These are phyloP conservation scores for Acridotheres tristis DNA, from an alignment of 2,797 vertebrate genomes.

Conservation along the genomic window DNA sequence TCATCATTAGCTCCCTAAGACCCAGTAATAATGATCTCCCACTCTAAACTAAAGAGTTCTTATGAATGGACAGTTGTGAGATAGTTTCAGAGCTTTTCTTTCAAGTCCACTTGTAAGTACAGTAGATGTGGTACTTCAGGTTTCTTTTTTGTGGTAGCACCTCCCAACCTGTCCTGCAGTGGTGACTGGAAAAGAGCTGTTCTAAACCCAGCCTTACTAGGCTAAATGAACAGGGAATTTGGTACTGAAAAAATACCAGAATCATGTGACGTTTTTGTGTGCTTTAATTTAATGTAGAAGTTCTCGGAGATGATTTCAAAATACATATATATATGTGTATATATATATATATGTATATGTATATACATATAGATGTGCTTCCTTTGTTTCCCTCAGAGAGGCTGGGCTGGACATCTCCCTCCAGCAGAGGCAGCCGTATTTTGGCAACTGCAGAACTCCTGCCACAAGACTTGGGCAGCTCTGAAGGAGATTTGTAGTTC, in stretches of 20 bases:
- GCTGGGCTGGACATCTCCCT: neutral
- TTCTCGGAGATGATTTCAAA: neutral
- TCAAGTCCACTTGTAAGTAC: neutral
- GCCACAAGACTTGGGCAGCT: neutral
- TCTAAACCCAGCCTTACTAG: neutral
- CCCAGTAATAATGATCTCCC: neutral
- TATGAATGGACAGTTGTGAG: neutral
- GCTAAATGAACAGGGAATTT: neutral
- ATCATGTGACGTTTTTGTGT: neutral
- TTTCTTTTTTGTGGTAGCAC: neutral
- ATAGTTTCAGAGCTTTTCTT: neutral
- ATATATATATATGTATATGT: accelerated
- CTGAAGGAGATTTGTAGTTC: neutral
- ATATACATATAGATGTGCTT: neutral
- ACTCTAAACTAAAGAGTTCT: neutral
- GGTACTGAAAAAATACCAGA: neutral
- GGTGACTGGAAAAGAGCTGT: neutral
- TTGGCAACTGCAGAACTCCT: neutral
- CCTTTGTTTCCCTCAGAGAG: neutral
- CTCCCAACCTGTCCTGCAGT: neutral
- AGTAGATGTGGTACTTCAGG: neutral
- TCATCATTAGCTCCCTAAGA: neutral
- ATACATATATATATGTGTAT: neutral
- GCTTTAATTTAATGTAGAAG: neutral
- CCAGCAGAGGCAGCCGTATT: neutral